These are phyloP conservation scores for Augiades crinisus DNA, from an alignment of 2,888 invertebrate species.

Conservation along the genomic window DNA sequence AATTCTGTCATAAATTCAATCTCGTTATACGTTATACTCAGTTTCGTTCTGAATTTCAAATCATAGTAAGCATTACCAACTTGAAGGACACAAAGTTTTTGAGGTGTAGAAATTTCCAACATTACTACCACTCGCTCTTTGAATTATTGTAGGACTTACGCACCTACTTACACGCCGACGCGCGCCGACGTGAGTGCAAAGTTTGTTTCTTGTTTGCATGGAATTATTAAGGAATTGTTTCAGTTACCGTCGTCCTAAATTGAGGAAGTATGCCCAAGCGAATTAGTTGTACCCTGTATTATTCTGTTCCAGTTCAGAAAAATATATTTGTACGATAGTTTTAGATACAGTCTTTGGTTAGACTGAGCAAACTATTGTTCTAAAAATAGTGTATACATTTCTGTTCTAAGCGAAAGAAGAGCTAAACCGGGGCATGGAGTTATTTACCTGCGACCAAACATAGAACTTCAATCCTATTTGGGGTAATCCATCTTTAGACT, in stretches of 20 bases:
- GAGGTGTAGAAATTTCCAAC: conserved; percentile 52
- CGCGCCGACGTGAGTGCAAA: conserved; percentile 64
- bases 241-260: conserved; percentile 34
- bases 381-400: too few relatives aligned
- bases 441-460: too few relatives aligned
- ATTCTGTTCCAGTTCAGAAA: not conserved
- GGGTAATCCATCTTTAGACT: not conserved
- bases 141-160: conserved; percentile 74
- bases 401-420: too few relatives aligned
- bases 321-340: too few relatives aligned
- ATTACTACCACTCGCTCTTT: conserved; percentile 71
- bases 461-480: too few relatives aligned
- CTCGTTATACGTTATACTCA: not conserved
- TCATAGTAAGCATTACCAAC: conserved; percentile 30
- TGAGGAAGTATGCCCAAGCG: not conserved
- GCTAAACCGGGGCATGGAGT: too few relatives aligned
- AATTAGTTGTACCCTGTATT: not conserved
- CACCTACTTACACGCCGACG: conserved; percentile 65
- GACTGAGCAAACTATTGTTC: too few relatives aligned
- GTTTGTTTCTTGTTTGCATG: conserved; percentile 70
- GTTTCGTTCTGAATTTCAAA: not conserved
- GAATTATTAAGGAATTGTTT: conserved; percentile 50
- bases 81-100: conserved; percentile 54
- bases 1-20: too few relatives aligned
- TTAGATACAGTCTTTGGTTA: too few relatives aligned